phyloP scores from a whole-genome alignment of 2,888 invertebrate species.

The Agriopis marginaria region DNA sequence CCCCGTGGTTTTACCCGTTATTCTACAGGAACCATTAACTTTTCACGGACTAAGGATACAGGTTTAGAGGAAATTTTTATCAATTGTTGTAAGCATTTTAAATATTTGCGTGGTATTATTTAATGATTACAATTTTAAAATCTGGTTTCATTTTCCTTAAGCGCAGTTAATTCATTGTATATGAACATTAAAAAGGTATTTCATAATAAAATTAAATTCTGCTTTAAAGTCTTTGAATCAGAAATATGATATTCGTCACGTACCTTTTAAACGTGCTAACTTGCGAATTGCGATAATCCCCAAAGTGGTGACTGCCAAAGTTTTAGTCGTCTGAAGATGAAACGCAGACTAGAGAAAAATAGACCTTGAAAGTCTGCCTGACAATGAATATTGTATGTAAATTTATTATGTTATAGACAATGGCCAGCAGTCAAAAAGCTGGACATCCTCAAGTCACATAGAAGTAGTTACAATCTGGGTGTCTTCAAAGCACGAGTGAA shows the following conservation, averaged over 20 bases:
- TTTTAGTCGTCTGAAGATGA: constrained; percentile 4
- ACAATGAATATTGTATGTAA: too few species aligned
- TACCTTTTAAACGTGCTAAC: constrained; percentile 13
- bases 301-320: constrained; percentile 9
- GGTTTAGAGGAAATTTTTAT: background rate
- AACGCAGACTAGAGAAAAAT: background rate
- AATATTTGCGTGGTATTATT: background rate
- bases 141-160: background rate
- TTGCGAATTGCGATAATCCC: constrained; percentile 13
- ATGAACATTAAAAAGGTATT: background rate
- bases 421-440: too few species aligned
- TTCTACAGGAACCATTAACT: too few species aligned
- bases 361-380: background rate
- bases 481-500: too few species aligned
- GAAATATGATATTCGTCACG: constrained; percentile 19
- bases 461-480: too few species aligned
- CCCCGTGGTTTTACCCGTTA: too few species aligned
- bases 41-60: too few species aligned
- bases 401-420: too few species aligned
- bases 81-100: background rate
- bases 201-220: background rate
- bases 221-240: background rate
- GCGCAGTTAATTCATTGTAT: background rate
- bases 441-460: too few species aligned
- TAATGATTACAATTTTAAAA: background rate